Base-by-base conservation (phyloP, 2,797 vertebrate species). In the Sebastes minor region DNA sequence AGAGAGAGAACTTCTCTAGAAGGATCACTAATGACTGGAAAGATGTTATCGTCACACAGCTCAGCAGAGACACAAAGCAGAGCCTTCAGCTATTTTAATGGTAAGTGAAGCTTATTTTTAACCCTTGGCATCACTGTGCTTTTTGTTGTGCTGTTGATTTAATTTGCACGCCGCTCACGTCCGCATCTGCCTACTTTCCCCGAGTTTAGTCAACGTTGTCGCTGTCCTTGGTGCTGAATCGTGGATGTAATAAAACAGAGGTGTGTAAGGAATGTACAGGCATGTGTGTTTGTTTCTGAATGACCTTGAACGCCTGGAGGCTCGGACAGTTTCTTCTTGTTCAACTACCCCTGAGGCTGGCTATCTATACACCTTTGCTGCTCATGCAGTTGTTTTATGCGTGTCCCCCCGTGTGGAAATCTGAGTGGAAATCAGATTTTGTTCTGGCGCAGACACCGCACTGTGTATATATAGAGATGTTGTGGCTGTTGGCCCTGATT, bases 21-120 rank as follows among this genome's bases (percentile, higher is more conserved):
- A 32, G 46, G 42, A 32, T 35, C 14, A 28, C 68, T 66, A 74
- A 78, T 75, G 81, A 81, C 59, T 71, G 67, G n/a, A 84, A 87
- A 85, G 73, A 85, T 76, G 56, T 60, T 74, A 56, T 82, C 69
- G 20, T 27, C 73, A n/a, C 78, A 49, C 28, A 27, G 70, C 49
- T 74, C 60, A 7, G 33, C 28, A 61, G 52, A 78, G 23, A 73
- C 64, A 57, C 59, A 16, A 16, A 42, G 59, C 6, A 8, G 52
- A 1, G 56, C 81, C 63, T 73, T 28, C 57, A 61, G 74, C 70
- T 74, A 23, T 74, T 83, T 55, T 30, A 56, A 74, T 27, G 22
- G 28, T 57, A 53, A 60, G 52, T 73, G 33, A 71, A 71, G 49
- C 14, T 56, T 74, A 22, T 82, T 78, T 77, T 61, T n/a, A 80